These are phyloP conservation scores for Sitobion miscanthi DNA, from an alignment of 1,140 invertebrate species.

Conservation along the genomic window DNA sequence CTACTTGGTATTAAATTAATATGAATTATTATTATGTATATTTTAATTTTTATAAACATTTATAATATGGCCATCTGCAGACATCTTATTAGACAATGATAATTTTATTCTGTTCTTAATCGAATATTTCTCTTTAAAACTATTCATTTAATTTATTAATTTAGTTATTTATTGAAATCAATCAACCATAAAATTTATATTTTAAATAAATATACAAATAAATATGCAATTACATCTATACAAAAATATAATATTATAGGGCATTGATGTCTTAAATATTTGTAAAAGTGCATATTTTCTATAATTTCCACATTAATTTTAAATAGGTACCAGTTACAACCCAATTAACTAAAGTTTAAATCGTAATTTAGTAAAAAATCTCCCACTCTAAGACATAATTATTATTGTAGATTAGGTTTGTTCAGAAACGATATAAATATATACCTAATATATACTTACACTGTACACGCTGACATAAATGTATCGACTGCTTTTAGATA, in stretches of 20 bases:
- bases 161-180: not conserved
- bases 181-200: not conserved
- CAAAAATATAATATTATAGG: not conserved
- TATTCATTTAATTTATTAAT: not conserved
- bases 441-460: slow-evolving; percentile 66
- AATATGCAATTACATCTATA: not conserved
- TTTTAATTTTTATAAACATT: not conserved
- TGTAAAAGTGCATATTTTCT: not conserved
- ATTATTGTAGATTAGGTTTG: not conserved
- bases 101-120: not conserved
- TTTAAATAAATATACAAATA: not conserved
- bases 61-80: not conserved
- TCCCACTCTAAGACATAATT: not conserved
- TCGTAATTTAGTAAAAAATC: not conserved
- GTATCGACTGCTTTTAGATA: slow-evolving; percentile 90
- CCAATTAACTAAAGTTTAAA: too few species aligned
- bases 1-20: not conserved
- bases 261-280: not conserved
- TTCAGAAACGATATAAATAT: not conserved
- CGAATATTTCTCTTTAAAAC: too few species aligned
- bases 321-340: not conserved
- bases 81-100: not conserved
- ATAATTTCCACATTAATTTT: not conserved
- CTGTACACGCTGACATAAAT: slow-evolving; percentile 89
- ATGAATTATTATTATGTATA: not conserved